phyloP scores from a whole-genome alignment of 2,113 vertebrate genomes.

The Parotia lawesii region DNA sequence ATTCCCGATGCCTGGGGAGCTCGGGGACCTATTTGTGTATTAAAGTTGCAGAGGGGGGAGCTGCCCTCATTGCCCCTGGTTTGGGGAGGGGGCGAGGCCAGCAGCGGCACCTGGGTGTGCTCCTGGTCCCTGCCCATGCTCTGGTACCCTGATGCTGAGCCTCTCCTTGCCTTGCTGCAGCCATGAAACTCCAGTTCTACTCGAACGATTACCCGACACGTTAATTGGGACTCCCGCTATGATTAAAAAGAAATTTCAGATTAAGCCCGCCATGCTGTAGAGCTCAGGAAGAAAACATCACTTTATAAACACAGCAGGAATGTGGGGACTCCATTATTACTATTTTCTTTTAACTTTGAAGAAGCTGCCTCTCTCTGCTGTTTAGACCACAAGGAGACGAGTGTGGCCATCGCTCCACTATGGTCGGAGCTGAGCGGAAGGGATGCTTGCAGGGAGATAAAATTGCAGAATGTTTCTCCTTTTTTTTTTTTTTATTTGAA shows the following conservation, averaged over 20 bases:
- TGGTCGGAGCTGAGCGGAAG: background rate
- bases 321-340: slow-evolving; percentile 52
- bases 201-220: slow-evolving; percentile 72
- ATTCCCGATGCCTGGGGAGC: background rate
- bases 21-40: background rate
- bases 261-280: slow-evolving; percentile 66
- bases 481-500: background rate
- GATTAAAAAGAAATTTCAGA: slow-evolving; percentile 84
- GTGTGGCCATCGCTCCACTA: background rate
- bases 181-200: slow-evolving; percentile 54
- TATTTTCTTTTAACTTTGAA: slow-evolving; percentile 60
- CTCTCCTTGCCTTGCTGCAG: slow-evolving; percentile 33
- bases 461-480: background rate
- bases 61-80: background rate
- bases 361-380: slow-evolving; percentile 52
- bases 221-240: slow-evolving; percentile 81
- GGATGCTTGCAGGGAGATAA: slow-evolving; percentile 10
- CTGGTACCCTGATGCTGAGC: background rate
- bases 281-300: slow-evolving; percentile 75
- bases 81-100: background rate
- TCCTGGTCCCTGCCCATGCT: background rate
- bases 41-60: background rate
- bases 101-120: accelerated
- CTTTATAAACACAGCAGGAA: slow-evolving; percentile 74
- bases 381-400: slow-evolving; percentile 37